These are phyloP conservation scores for Cotesia chilonis DNA, from an alignment of 1,140 invertebrate genomes.

Conservation along the genomic window DNA sequence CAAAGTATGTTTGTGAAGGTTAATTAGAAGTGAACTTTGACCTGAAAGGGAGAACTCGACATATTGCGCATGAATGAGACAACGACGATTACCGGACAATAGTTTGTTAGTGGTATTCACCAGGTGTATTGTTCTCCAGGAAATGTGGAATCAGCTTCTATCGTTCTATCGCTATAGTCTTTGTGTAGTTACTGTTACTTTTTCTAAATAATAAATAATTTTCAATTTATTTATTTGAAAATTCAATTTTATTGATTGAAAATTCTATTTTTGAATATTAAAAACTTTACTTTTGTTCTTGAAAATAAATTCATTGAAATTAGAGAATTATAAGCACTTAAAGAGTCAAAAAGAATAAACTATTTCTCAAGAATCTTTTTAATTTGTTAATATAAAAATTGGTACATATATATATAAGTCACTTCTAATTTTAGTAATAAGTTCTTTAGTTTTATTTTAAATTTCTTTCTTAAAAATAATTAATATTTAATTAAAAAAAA, in stretches of 20 bases:
- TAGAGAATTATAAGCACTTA: no score
- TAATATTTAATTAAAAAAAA: no score
- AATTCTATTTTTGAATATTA: no score
- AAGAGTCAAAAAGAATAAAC: no score
- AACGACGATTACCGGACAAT: conserved; percentile 64
- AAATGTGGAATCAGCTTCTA: conserved; percentile 60
- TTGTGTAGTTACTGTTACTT: background rate
- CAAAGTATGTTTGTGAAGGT: background rate
- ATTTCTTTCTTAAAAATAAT: no score
- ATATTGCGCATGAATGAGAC: conserved; percentile 40
- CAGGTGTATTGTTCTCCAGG: conserved; percentile 62
- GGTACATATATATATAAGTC: no score
- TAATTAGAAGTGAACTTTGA: conserved; percentile 21
- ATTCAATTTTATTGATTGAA: background rate
- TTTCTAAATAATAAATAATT: conserved; percentile 5
- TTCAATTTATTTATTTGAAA: background rate
- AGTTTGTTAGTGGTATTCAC: conserved; percentile 65
- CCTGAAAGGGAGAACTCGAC: conserved; percentile 7
- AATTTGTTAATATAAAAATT: no score
- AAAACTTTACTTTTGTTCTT: no score
- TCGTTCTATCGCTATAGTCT: conserved; percentile 8
- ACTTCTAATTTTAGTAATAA: no score
- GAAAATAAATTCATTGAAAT: no score
- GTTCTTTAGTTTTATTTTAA: no score
- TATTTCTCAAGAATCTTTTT: no score